Evolutionary conservation across 2,797 vertebrate genomes (phyloP).

Genomic region (Scleropages formosus): DNA sequence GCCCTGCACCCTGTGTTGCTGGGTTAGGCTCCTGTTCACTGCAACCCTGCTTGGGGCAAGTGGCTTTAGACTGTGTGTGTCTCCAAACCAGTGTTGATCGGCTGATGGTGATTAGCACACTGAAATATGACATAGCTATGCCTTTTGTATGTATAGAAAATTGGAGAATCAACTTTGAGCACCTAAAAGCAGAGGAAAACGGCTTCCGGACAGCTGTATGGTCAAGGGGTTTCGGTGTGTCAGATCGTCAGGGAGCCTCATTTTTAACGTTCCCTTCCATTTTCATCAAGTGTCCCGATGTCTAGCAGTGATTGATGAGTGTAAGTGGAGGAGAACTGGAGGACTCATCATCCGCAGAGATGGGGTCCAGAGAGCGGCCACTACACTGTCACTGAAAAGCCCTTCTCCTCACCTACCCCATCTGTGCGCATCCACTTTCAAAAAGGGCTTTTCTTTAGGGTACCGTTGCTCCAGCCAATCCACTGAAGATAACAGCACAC

Average conservation of each 20-base stretch:
- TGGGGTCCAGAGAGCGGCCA: constrained; percentile 12
- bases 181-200: constrained; percentile 21
- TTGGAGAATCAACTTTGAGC: background rate
- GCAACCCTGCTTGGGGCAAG: too few species aligned
- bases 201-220: background rate
- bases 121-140: background rate
- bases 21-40: too few species aligned
- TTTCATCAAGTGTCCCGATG: constrained; percentile 27
- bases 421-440: constrained; percentile 14
- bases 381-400: constrained; percentile 14
- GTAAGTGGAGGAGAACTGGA: background rate
- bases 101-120: background rate
- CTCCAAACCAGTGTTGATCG: background rate
- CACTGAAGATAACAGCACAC: constrained; percentile 18
- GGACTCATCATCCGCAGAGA: constrained; percentile 25
- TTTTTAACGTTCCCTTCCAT: constrained; percentile 31
- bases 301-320: constrained; percentile 26
- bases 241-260: constrained; percentile 1
- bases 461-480: constrained; percentile 27
- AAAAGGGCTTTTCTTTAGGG: constrained; percentile 18
- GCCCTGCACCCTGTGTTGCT: too few species aligned
- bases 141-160: background rate
- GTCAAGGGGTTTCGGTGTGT: background rate
- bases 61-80: background rate
- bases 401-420: background rate